A percentile compares a stretch with the other conserved stretches of the same genome.
phyloP scores from a whole-genome alignment of 1,140 invertebrate species.

The Bilobella aurantiaca region DNA sequence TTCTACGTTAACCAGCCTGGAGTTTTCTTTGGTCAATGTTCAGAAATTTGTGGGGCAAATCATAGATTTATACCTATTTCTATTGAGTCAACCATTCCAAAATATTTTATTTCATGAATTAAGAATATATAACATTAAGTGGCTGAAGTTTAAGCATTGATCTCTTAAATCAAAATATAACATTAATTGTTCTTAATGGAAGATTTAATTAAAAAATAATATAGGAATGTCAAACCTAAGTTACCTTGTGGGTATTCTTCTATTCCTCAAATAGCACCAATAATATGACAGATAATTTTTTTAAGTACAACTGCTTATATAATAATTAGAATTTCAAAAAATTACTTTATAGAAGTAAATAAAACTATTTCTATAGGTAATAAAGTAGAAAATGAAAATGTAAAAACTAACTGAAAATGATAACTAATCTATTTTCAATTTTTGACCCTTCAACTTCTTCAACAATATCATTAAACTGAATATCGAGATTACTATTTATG shows the following conservation, averaged over 20 bases:
- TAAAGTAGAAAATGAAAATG: conserved; percentile 1
- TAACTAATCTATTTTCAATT: conserved; percentile 38
- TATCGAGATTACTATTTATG: conserved; percentile 22
- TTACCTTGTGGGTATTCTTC: conserved; percentile 29
- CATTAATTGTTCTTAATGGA: conserved; percentile 48
- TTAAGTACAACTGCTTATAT: conserved; percentile 12
- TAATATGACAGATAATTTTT: conserved; percentile 33
- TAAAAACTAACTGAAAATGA: conserved; percentile 35
- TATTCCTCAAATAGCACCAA: conserved; percentile 37
- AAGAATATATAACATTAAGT: conserved; percentile 48
- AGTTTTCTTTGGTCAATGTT: conserved; percentile 60
- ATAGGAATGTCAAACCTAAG: conserved; percentile 38
- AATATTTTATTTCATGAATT: conserved; percentile 50
- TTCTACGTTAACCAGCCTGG: conserved; percentile 48
- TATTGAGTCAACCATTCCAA: conserved; percentile 45
- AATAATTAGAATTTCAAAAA: conserved; percentile 8
- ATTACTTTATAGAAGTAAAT: conserved; percentile 7
- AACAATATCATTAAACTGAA: conserved; percentile 26
- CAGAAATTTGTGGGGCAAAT: conserved; percentile 65
- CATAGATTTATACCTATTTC: conserved; percentile 66
- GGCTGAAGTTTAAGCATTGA: conserved; percentile 51
- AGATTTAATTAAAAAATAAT: conserved; percentile 41
- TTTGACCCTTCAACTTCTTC: conserved; percentile 37
- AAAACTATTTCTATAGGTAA: conserved; percentile 28
- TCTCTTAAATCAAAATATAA: conserved; percentile 47